Base-by-base conservation (phyloP, 2,888 invertebrate species). In the Oithona nana region DNA sequence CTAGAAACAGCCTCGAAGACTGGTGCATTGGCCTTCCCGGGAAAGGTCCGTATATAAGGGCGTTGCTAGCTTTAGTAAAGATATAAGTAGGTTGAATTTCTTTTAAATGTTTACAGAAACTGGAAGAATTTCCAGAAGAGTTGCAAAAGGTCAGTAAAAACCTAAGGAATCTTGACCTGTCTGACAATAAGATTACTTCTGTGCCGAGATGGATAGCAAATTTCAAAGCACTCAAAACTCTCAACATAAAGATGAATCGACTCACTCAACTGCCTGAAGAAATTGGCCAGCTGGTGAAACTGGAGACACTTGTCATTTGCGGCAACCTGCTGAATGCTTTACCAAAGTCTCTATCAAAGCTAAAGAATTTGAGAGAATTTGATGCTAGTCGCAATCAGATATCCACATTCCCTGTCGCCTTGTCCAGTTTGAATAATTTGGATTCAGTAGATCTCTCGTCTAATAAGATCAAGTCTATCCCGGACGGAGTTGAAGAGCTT, bases 111-210 rank as follows among this genome's bases (percentile, higher is more conserved):
- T 39, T 39, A 11, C 39, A 39, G 54, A 54, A 54, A 26, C 26
- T 54, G 54, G 54, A 54, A 16, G 26, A 54, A 24, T 54, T 54
- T 22, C 54, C 54, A 2, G 54, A 24, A 26, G 54, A 20, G 13
- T 54, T 54, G 54, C 54, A 54, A 54, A 54, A 54, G 54, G 54
- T 54, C 24, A 24, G 24, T 16, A 13, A 26, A 3, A 59, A 59
- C 13, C 74, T 98, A 63, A 80, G 97, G 67, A 93, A 87, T 49
- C 75, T 98, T 65, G 94, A 98, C 73, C 73, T 98, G 61, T 93
- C 94, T 0, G 84, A 88, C 67, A 98, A 98, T 75, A 87, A 84
- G 71, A 82, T 98, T 68, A 73, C 79, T 11, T 65, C 66, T 8
- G 66, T 81, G 22, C 80, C 81, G 1, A 66, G 71, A 16, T 72